A percentile compares a stretch with the other conserved stretches of the same genome.
phyloP scores from a whole-genome alignment of 2,888 invertebrate species.

The Caenorhabditis japonica region DNA sequence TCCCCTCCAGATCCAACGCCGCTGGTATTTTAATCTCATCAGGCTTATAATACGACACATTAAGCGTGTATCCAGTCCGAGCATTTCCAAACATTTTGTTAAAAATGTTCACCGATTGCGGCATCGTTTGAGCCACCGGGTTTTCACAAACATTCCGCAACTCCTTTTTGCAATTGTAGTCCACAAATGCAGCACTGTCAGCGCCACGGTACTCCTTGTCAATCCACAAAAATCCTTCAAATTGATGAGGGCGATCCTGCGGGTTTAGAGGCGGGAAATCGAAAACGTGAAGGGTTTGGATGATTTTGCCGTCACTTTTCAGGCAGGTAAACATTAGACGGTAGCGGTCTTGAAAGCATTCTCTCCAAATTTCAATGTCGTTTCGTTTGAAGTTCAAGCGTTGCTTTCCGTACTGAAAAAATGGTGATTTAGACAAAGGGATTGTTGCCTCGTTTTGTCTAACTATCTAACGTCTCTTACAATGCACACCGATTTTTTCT shows the following conservation, averaged over 20 bases:
- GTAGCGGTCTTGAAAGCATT: constrained; percentile 9
- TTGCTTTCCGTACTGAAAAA: constrained; percentile 32
- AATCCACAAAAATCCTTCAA: constrained; percentile 33
- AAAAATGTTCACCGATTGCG: constrained; percentile 9
- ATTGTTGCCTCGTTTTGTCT: too few species aligned
- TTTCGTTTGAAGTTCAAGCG: constrained; percentile 23
- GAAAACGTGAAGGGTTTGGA: constrained; percentile 4
- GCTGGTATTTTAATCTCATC: constrained; percentile 25
- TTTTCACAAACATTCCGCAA: constrained; percentile 7
- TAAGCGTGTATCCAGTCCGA: constrained; percentile 1
- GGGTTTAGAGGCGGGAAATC: background rate
- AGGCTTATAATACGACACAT: constrained; percentile 20
- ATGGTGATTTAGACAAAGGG: background rate
- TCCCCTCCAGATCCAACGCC: constrained; percentile 19
- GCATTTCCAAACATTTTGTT: constrained; percentile 10
- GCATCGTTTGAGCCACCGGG: constrained; percentile 13
- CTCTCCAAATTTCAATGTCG: constrained; percentile 23
- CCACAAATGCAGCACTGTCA: constrained; percentile 14
- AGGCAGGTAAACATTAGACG: background rate
- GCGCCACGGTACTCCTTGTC: constrained; percentile 17
- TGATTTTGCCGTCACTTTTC: background rate
- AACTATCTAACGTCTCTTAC: background rate
- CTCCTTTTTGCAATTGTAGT: constrained; percentile 9
- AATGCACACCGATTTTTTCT: background rate
- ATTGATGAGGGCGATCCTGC: constrained; percentile 16